Evolutionary conservation across 1,140 invertebrate genomes (phyloP), one percentile per base, ranked within the genome.

Genomic region (Trichonephila clavipes): DNA sequence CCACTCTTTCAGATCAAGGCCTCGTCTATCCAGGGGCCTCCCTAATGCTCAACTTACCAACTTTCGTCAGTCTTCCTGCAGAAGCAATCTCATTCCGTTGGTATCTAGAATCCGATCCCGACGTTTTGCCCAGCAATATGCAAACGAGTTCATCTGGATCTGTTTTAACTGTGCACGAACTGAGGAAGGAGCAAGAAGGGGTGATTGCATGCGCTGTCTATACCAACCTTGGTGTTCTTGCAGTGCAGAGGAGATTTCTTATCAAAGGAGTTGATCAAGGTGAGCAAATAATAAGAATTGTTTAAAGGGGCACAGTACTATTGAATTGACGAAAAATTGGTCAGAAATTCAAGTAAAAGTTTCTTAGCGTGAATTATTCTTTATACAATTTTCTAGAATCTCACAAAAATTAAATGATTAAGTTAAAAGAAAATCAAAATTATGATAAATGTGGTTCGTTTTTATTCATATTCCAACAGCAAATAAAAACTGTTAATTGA

Each of bases 41-140:
- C 1, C 16, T 93, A 16, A 88, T 87, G 21, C 5, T 93, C 3
- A 87, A 93, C 16, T 61, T 93, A 28, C 24, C n/a, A 2, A 59
- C 34, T 0, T 92, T 85, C 40, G 40, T 88, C 10, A 93, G 40
- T 21, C 28, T 93, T 10, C 91, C 91, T 3, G 10, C 24, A 93
- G 64, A 88, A 16, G 58, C 44, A 10, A 59, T 87, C 10, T 59
- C 51, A 4, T 93, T 93, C 19, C 34, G n/a, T 4, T 93, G 91
- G 91, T 40, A 40, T 5, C 4, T 93, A 51, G 85, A 93, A 21
- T n/a, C 21, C 3, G 85, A 81, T 6, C 12, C 16, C 18, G 58
- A n/a, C 2, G 19, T 61, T 10, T 59, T 93, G 18, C 91, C 91
- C 21, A 93, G 91, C 85, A 93, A 93, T 28, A 93, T 93, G 91